Conservation (phyloP, 2,888 invertebrate genomes). For the Morpho achilles region DNA sequence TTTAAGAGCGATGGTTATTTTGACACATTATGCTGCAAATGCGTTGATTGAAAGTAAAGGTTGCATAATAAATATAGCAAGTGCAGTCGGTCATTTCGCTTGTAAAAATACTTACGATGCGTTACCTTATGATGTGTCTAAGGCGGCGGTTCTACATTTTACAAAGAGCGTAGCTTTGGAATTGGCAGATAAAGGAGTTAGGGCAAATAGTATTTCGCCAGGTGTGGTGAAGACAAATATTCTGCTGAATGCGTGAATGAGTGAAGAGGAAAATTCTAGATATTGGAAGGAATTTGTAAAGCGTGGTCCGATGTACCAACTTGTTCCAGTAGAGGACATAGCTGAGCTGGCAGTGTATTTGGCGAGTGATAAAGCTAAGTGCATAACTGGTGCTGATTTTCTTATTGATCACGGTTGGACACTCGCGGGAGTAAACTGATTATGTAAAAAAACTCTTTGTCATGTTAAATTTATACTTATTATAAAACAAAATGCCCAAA, state of each 20-base stretch:
- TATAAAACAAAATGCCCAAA: too few relatives aligned
- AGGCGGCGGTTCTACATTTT: slow-evolving; percentile 87
- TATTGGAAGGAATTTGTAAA: slow-evolving; percentile 20
- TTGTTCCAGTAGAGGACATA: slow-evolving; percentile 37
- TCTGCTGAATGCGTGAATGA: slow-evolving; percentile 26
- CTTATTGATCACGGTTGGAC: slow-evolving; percentile 17
- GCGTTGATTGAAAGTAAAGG: slow-evolving; percentile 39
- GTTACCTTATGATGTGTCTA: slow-evolving; percentile 81
- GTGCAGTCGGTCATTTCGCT: slow-evolving; percentile 24
- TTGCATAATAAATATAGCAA: slow-evolving; percentile 43
- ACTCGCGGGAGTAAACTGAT: background rate
- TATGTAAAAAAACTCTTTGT: too few relatives aligned
- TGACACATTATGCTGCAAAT: slow-evolving; percentile 34
- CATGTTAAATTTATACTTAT: too few relatives aligned
- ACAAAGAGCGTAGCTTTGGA: slow-evolving; percentile 86
- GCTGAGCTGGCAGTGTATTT: slow-evolving; percentile 41
- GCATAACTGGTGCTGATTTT: slow-evolving; percentile 41
- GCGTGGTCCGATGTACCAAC: slow-evolving; percentile 27
- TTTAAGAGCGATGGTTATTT: slow-evolving; percentile 38
- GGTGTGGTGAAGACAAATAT: slow-evolving; percentile 78
- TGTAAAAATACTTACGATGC: slow-evolving; percentile 5
- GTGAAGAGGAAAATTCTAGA: slow-evolving; percentile 27
- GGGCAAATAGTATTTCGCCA: slow-evolving; percentile 85
- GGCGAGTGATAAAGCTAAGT: slow-evolving; percentile 44
- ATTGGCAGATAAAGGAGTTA: slow-evolving; percentile 74